Conservation (phyloP, 2,888 invertebrate species). For the Diabrotica balteata region DNA sequence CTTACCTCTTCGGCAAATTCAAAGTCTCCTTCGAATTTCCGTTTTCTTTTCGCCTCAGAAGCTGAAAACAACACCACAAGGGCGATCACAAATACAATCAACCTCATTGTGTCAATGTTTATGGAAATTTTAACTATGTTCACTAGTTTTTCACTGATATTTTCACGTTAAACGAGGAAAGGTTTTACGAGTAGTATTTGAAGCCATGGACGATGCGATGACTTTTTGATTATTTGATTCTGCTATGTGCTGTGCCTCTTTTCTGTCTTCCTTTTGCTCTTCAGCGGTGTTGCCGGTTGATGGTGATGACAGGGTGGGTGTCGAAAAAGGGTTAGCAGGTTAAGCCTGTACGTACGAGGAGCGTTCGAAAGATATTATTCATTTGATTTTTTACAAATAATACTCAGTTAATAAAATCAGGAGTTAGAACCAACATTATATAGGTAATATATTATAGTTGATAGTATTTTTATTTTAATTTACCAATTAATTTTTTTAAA, state of each 20-base stretch:
- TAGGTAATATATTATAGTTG: too few species aligned
- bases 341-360: slow-evolving; percentile 9
- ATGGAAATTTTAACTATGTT: slow-evolving; percentile 20
- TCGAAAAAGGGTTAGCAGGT: slow-evolving; percentile 19
- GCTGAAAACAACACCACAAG: slow-evolving; percentile 57
- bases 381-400: not conserved
- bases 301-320: not conserved
- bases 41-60: slow-evolving; percentile 67
- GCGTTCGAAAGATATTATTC: not conserved
- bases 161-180: slow-evolving; percentile 36
- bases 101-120: slow-evolving; percentile 54
- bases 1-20: slow-evolving; percentile 81
- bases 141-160: slow-evolving; percentile 24
- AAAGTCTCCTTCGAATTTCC: slow-evolving; percentile 79
- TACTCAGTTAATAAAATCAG: too few species aligned
- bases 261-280: slow-evolving; percentile 40
- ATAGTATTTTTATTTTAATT: too few species aligned
- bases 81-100: slow-evolving; percentile 61
- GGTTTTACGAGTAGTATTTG: slow-evolving; percentile 34
- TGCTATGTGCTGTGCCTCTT: slow-evolving; percentile 32
- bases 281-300: slow-evolving; percentile 27
- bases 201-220: slow-evolving; percentile 50
- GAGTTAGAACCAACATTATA: too few species aligned
- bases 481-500: too few species aligned
- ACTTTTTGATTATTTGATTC: slow-evolving; percentile 56